Percentiles rank a stretch among this genome's conserved stretches.
Evolutionary conservation across 2,797 vertebrate species (phyloP).

Genomic region (Lacerta bilineata): DNA sequence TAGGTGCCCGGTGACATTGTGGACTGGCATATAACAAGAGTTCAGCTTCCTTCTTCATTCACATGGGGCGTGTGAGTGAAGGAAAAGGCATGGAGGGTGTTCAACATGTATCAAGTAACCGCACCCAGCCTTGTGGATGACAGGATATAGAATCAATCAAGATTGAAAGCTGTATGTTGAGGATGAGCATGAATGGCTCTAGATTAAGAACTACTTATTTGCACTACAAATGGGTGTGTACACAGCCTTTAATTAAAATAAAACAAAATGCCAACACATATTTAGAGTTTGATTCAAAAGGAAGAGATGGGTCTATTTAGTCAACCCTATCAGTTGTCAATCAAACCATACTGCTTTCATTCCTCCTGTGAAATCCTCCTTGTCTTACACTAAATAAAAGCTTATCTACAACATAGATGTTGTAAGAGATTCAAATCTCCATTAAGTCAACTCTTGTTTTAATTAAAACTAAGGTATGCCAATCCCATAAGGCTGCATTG

Average conservation of each 20-base stretch:
- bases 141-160: no score
- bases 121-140: no score
- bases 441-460: constrained; percentile 31
- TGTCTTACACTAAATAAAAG: constrained; percentile 41
- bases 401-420: constrained; percentile 56
- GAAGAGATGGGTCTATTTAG: constrained; percentile 56
- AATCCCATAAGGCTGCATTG: constrained; percentile 46
- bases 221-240: no score
- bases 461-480: constrained; percentile 48
- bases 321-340: constrained; percentile 67
- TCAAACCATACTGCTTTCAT: constrained; percentile 54
- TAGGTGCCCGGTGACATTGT: no score
- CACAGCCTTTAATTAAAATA: constrained; percentile 54
- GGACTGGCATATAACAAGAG: no score
- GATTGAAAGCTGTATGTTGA: no score
- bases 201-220: no score
- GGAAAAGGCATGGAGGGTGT: no score
- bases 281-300: constrained; percentile 49
- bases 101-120: no score
- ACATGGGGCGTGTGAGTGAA: no score
- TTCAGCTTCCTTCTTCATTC: no score
- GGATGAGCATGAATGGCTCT: no score
- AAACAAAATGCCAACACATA: constrained; percentile 41
- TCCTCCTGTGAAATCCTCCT: constrained; percentile 45
- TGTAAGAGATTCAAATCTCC: constrained; percentile 62